Base-by-base conservation (phyloP, 1,140 invertebrate genomes). In the Luehdorfia chinensis region DNA sequence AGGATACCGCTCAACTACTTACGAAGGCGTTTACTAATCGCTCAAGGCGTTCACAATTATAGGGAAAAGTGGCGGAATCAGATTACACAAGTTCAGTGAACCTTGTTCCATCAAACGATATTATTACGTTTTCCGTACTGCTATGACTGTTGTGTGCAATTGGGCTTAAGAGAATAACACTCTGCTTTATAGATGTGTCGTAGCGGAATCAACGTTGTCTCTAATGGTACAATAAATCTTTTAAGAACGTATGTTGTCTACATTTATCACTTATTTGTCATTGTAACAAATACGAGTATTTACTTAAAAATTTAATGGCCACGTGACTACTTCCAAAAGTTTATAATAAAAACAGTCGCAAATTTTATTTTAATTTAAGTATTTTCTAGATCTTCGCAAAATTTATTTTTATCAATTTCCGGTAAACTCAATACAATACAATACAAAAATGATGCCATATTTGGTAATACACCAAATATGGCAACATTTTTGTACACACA, bases 21-120 rank as follows among this genome's bases (percentile, higher is more conserved):
- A 23, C 36, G 23, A 43, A 43, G 30, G 25, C 39, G 56, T 60
- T 66, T 62, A 57, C 47, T 25, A 31, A 48, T 49, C 48, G 59
- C 64, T 58, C 43, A 57, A 55, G 55, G 62, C 62, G 63, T 56
- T 67, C 71, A 60, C 69, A 70, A 71, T 73, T 75, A 77, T 59
- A 66, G 65, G 41, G 54, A 19, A 46, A 60, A 65, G 61, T 59
- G 52, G 53, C 47, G 48, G 54, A 50, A 65, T 53, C 39, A 46
- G 39, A 49, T 69, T 56, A 52, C 59, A 51, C 45, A 73, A 68
- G 67, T 68, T 60, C 69, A 72, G 56, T 47, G 23, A 43, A 39
- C 19, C 19, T 23, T 11, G 36, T 25, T 5, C 39, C 39, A 34
- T 36, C 46, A 44, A 52, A 34, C 44, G 53, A 62, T 68, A 69